phyloP scores from a whole-genome alignment of 2,888 invertebrate species.

The Mesodorylaimus sp. region DNA sequence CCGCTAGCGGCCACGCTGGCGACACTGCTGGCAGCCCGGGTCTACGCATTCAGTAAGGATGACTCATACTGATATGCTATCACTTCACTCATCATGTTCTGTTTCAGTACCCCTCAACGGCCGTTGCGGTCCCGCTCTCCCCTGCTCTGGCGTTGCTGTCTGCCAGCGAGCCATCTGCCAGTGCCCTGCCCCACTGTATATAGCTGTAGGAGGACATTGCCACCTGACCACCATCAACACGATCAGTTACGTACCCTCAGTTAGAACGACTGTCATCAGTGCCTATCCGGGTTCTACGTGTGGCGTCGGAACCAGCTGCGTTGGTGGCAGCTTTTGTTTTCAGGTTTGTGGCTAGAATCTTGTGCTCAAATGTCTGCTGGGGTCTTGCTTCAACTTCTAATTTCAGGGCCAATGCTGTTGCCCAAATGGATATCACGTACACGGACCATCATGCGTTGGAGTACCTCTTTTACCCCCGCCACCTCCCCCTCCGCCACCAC shows the following conservation, averaged over 20 bases:
- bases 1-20: too few relatives aligned
- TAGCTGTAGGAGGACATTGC: slow-evolving; percentile 2
- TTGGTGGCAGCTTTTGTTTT: background rate
- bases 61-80: too few relatives aligned
- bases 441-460: background rate
- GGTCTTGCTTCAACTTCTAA: too few relatives aligned
- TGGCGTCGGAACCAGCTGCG: background rate
- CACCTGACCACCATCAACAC: background rate
- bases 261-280: background rate
- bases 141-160: slow-evolving; percentile 35
- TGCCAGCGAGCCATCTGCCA: background rate
- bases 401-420: background rate
- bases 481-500: too few relatives aligned
- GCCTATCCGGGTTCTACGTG: background rate
- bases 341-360: background rate
- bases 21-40: too few relatives aligned
- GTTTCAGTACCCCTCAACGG: too few relatives aligned
- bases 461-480: too few relatives aligned
- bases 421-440: background rate
- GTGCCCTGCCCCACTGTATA: slow-evolving; percentile 3
- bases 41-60: too few relatives aligned
- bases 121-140: background rate
- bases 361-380: background rate
- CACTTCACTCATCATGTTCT: too few relatives aligned
- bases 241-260: background rate